A percentile compares a stretch with the other conserved stretches of the same genome.
Evolutionary conservation across 2,888 invertebrate genomes (phyloP).

Genomic region (Brachyptera putata): DNA sequence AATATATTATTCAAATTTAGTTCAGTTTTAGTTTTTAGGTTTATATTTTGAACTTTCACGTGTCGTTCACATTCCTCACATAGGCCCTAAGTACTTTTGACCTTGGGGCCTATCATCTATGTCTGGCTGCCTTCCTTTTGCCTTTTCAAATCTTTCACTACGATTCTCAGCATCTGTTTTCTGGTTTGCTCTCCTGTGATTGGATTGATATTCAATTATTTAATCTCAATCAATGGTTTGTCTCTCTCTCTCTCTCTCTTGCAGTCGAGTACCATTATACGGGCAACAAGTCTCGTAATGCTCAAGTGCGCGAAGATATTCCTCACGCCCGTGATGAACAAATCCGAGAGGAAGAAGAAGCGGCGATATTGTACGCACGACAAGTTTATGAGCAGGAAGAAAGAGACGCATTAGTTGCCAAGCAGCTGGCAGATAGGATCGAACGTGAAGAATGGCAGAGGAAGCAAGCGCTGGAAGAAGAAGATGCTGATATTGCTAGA

Average conservation of each 20-base stretch:
- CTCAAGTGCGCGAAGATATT: slow-evolving; percentile 72
- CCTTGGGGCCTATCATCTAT: too few species aligned
- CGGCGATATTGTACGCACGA: slow-evolving; percentile 35
- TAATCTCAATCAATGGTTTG: too few species aligned
- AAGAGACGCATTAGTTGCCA: slow-evolving; percentile 61
- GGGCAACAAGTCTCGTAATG: slow-evolving; percentile 69
- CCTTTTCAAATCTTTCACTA: too few species aligned
- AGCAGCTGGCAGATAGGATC: slow-evolving; percentile 61
- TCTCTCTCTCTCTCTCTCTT: slow-evolving; percentile 30
- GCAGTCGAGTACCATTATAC: slow-evolving; percentile 70
- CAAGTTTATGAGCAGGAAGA: slow-evolving; percentile 49
- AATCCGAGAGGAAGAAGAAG: slow-evolving; percentile 50
- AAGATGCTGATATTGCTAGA: slow-evolving; percentile 29
- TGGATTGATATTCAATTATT: too few species aligned
- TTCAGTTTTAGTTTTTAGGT: too few species aligned
- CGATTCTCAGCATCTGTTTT: too few species aligned
- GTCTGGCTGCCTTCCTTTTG: too few species aligned
- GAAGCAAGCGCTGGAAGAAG: slow-evolving; percentile 37
- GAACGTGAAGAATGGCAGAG: slow-evolving; percentile 52
- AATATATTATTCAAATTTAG: too few species aligned
- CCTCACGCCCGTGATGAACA: slow-evolving; percentile 73
- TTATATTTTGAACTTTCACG: too few species aligned
- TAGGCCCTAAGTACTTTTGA: too few species aligned
- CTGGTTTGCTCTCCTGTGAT: too few species aligned
- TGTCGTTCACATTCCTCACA: too few species aligned